phyloP scores from a whole-genome alignment of 2,797 vertebrate genomes.

The Lithobates sylvaticus region DNA sequence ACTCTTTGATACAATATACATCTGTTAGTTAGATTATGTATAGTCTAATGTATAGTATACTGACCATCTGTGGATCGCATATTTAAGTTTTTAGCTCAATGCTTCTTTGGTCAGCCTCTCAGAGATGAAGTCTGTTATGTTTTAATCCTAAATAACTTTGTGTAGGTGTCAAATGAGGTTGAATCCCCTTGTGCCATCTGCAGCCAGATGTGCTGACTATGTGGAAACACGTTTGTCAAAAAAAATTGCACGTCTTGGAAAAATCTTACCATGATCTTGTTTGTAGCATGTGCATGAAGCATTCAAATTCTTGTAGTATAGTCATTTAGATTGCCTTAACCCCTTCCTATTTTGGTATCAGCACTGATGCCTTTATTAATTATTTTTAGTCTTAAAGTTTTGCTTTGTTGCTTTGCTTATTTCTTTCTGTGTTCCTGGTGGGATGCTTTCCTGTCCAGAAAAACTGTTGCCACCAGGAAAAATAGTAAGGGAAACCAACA shows the following conservation, averaged over 20 bases:
- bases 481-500: too few species aligned
- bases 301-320: background rate
- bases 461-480: too few species aligned
- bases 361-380: too few species aligned
- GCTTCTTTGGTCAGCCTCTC: conserved; percentile 1
- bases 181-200: conserved; percentile 22
- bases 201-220: conserved; percentile 42
- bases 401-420: too few species aligned
- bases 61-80: conserved; percentile 28
- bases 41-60: conserved; percentile 6
- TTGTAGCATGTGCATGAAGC: background rate
- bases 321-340: background rate
- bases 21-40: conserved; percentile 17
- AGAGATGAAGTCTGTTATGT: conserved; percentile 20
- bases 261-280: conserved; percentile 27
- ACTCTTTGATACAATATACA: conserved; percentile 18
- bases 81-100: background rate
- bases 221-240: conserved; percentile 35
- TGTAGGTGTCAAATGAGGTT: conserved; percentile 49
- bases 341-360: background rate
- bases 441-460: too few species aligned
- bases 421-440: too few species aligned
- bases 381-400: too few species aligned
- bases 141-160: conserved; percentile 34
- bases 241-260: conserved; percentile 15